Percentiles rank a stretch among this genome's conserved stretches.
These are phyloP conservation scores for Watsonalla cultraria DNA, from an alignment of 2,888 invertebrate genomes.

Conservation along the genomic window DNA sequence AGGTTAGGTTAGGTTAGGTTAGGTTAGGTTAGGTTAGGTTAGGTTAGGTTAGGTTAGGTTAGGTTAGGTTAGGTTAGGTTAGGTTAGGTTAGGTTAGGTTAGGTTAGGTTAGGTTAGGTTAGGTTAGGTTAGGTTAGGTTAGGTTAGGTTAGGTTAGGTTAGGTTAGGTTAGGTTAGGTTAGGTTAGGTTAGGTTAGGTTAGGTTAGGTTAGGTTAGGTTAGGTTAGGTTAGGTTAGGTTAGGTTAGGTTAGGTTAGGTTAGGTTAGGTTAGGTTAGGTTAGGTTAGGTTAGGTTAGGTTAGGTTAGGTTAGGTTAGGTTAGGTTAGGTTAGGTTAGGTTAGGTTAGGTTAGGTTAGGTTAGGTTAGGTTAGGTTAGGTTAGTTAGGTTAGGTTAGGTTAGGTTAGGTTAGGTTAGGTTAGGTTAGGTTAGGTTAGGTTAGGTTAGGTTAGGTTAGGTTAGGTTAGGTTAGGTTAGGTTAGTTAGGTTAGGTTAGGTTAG, in stretches of 20 bases:
- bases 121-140: constrained; percentile 12
- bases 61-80: constrained; percentile 16
- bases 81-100: constrained; percentile 13
- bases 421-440: constrained; percentile 17
- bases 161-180: constrained; percentile 16
- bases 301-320: constrained; percentile 11
- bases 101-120: constrained; percentile 12
- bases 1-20: constrained; percentile 13
- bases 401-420: constrained; percentile 16
- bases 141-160: constrained; percentile 11
- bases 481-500: constrained; percentile 20
- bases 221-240: constrained; percentile 14
- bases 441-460: constrained; percentile 14
- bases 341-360: constrained; percentile 13
- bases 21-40: constrained; percentile 14
- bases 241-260: constrained; percentile 15
- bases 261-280: constrained; percentile 16
- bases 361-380: constrained; percentile 15
- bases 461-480: constrained; percentile 16
- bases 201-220: constrained; percentile 14
- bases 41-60: constrained; percentile 17
- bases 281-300: constrained; percentile 20
- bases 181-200: constrained; percentile 15
- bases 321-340: constrained; percentile 12
- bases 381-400: constrained; percentile 13